Evolutionary conservation across 2,797 vertebrate genomes (phyloP).

Genomic region (Brachyalestes nurse): DNA sequence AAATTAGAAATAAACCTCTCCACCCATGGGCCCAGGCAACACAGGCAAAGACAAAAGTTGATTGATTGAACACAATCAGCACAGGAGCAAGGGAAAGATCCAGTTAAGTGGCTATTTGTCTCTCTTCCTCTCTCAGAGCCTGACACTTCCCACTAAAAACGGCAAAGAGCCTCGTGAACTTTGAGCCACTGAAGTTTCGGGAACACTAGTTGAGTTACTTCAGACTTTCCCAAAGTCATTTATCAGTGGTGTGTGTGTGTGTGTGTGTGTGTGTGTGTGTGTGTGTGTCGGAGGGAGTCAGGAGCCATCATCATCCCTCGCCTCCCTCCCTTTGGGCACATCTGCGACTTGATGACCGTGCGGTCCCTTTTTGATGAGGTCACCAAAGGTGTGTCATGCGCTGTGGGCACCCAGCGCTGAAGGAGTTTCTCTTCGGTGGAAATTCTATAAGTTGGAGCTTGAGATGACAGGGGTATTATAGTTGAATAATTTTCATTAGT

Average conservation of each 20-base stretch:
- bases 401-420: slow-evolving; percentile 54
- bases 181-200: slow-evolving; percentile 31
- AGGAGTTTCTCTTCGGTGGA: slow-evolving; percentile 42
- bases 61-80: slow-evolving; percentile 69
- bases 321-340: slow-evolving; percentile 45
- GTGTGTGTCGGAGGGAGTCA: slow-evolving; percentile 32
- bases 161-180: slow-evolving; percentile 36
- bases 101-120: slow-evolving; percentile 61
- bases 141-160: slow-evolving; percentile 51
- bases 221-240: slow-evolving; percentile 50
- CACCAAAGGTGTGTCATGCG: slow-evolving; percentile 60
- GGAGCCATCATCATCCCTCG: slow-evolving; percentile 36
- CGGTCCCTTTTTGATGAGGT: slow-evolving; percentile 58
- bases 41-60: slow-evolving; percentile 49
- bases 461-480: slow-evolving; percentile 7
- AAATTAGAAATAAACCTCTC: slow-evolving; percentile 67
- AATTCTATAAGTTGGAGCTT: slow-evolving; percentile 17
- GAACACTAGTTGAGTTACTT: slow-evolving; percentile 8
- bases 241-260: slow-evolving; percentile 32
- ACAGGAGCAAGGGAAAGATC: slow-evolving; percentile 49
- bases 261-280: no score
- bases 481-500: no score
- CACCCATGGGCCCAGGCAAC: slow-evolving; percentile 46
- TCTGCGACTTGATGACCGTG: slow-evolving; percentile 52
- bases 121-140: slow-evolving; percentile 40